phyloP scores from a whole-genome alignment of 2,888 invertebrate genomes.

The Hypomecis punctinalis region DNA sequence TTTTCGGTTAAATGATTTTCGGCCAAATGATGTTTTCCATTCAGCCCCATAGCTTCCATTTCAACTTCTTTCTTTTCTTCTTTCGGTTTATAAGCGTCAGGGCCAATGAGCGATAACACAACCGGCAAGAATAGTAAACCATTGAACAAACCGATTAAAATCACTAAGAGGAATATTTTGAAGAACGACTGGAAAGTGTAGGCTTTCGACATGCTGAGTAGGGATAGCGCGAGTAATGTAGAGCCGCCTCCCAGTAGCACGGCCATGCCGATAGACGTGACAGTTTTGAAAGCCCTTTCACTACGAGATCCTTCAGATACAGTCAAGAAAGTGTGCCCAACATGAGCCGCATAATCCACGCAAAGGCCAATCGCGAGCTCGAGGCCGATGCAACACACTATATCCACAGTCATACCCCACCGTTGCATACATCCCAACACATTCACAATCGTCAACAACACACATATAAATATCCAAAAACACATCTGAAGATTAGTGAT shows the following conservation, averaged over 20 bases:
- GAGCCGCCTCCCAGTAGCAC: slow-evolving; percentile 92
- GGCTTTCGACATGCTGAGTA: slow-evolving; percentile 89
- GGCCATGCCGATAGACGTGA: slow-evolving; percentile 90
- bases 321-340: slow-evolving; percentile 92
- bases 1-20: slow-evolving; percentile 52
- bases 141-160: slow-evolving; percentile 91
- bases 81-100: slow-evolving; percentile 76
- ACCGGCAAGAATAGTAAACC: slow-evolving; percentile 91
- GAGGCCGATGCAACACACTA: slow-evolving; percentile 92
- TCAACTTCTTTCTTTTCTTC: slow-evolving; percentile 49
- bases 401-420: slow-evolving; percentile 93
- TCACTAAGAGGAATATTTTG: slow-evolving; percentile 91
- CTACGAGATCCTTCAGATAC: slow-evolving; percentile 79
- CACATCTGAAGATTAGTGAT: slow-evolving; percentile 92
- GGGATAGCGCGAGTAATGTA: slow-evolving; percentile 89
- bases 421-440: slow-evolving; percentile 92
- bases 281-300: slow-evolving; percentile 87
- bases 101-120: slow-evolving; percentile 89
- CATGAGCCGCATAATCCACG: slow-evolving; percentile 93
- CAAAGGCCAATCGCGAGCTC: slow-evolving; percentile 93
- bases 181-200: slow-evolving; percentile 91
- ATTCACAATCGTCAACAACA: slow-evolving; percentile 89
- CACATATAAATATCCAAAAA: slow-evolving; percentile 91
- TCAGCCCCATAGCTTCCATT: slow-evolving; percentile 69
- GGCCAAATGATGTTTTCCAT: slow-evolving; percentile 57